Percentiles rank a stretch among this genome's conserved stretches.
These are phyloP conservation scores for Sorex araneus DNA, from an alignment of 2,113 vertebrate species.

Conservation along the genomic window DNA sequence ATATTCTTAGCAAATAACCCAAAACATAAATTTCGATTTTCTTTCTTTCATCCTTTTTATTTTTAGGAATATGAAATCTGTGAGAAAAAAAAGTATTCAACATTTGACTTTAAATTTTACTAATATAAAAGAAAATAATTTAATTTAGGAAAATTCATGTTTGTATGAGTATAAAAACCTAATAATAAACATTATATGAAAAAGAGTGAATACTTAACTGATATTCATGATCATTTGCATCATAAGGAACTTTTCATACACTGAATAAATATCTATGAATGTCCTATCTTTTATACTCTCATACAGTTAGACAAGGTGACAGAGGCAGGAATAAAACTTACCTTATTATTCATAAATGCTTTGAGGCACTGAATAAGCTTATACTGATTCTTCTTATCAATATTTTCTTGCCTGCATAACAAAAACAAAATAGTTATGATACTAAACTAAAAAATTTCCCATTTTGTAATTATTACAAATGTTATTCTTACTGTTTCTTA, in stretches of 20 bases:
- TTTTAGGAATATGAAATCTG: background rate
- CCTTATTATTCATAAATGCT: conserved; percentile 99
- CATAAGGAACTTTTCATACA: conserved; percentile 51
- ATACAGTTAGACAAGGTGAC: background rate
- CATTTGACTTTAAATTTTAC: conserved; percentile 27
- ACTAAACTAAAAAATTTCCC: background rate
- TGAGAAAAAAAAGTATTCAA: conserved; percentile 54
- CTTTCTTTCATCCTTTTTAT: background rate
- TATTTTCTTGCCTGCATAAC: conserved; percentile 93
- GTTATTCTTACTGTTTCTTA: conserved; percentile 96
- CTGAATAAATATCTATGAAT: conserved; percentile 2
- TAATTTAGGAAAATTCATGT: conserved; percentile 28
- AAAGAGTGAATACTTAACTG: conserved; percentile 47
- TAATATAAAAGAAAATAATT: conserved; percentile 39
- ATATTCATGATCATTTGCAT: background rate
- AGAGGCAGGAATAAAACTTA: conserved; percentile 84
- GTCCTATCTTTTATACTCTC: conserved; percentile 30
- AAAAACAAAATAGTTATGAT: background rate
- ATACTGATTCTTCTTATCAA: conserved; percentile 98
- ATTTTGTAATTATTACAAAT: background rate
- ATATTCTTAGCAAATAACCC: conserved; percentile 8
- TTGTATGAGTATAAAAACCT: conserved; percentile 20
- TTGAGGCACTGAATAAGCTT: conserved; percentile 99
- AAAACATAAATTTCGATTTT: conserved; percentile 47
- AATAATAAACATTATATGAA: conserved; percentile 27